These are phyloP conservation scores for Turritopsis rubra DNA, from an alignment of 30 jellyfish, hydroid and myxozoan species.

Conservation along the genomic window DNA sequence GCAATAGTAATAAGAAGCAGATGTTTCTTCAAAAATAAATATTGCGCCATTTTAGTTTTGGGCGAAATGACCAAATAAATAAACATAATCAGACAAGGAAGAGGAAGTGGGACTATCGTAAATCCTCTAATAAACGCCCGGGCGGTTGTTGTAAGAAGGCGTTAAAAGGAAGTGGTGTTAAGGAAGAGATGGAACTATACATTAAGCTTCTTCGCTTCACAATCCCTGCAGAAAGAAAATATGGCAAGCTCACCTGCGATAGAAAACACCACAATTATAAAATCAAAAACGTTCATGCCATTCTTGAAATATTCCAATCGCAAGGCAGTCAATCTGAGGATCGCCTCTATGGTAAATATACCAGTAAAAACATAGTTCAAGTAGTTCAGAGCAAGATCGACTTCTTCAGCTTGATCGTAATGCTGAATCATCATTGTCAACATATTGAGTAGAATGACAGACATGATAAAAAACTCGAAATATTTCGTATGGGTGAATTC, in stretches of 20 bases:
- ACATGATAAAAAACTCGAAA: slow-evolving; percentile 93
- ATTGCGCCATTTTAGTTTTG: neutral
- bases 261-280: slow-evolving; percentile 72
- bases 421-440: slow-evolving; percentile 96
- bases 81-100: too few species aligned
- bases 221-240: neutral
- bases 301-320: slow-evolving; percentile 86
- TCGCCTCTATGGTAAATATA: slow-evolving; percentile 80
- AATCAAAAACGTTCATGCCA: slow-evolving; percentile 86
- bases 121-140: too few species aligned
- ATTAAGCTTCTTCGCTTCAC: neutral
- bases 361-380: slow-evolving; percentile 91
- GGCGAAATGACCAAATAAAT: too few species aligned
- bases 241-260: slow-evolving; percentile 60
- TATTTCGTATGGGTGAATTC: slow-evolving; percentile 80
- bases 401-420: slow-evolving; percentile 69
- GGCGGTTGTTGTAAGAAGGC: too few species aligned
- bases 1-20: too few species aligned
- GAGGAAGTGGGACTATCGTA: too few species aligned
- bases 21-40: too few species aligned
- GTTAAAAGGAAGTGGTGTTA: too few species aligned
- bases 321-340: slow-evolving; percentile 68
- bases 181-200: too few species aligned
- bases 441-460: slow-evolving; percentile 91
- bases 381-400: slow-evolving; percentile 67